Base-by-base conservation (phyloP, 2,888 invertebrate genomes). In the Pristionchus arcanus region DNA sequence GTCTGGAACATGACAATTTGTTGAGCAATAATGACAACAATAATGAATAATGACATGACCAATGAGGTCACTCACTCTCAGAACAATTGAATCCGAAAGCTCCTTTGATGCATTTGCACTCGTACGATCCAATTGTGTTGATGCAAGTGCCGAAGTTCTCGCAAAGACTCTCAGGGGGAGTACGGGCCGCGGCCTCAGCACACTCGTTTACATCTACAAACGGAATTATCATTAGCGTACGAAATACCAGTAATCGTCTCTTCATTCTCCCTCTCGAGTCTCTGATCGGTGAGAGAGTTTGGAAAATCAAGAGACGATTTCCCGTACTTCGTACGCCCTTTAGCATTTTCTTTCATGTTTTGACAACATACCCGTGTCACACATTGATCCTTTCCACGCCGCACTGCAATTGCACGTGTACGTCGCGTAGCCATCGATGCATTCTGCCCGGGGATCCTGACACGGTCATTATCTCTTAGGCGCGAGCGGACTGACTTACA, bases 81-180 rank as follows among this genome's bases (percentile, higher is more conserved):
- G 34, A 34, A 25, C 74, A 74, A 19, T 42, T 74, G 74, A 37
- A 34, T 42, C 74, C 74, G 21, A 37, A 74, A 1, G 74, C 25
- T 37, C 74, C 74, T 3, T 37, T 25, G 42, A 77, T 77, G 77
- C 77, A 77, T 13, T 25, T 13, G 77, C 77, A 77, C 21, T 77
- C 3, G 77, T 77, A 77, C 31, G 25, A 42, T 77, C 77, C 77
- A 4, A 9, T 2, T 16, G 77, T 42, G 25, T 77, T 77, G 77
- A 77, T 25, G 42, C 77, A 77, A 77, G 77, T 77, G 37, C 77
- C 77, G 77, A 42, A 42, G 42, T 77, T 77, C 42, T 77, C 77
- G 25, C 77, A 77, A 1, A 77, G 37, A 42, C 13, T 34, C 16
- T 34, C 31, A 19, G 31, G 31, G 28, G 31, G 31, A 31, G 66